phyloP scores from a whole-genome alignment of 2,113 vertebrate genomes.

The Danionella cerebrum region DNA sequence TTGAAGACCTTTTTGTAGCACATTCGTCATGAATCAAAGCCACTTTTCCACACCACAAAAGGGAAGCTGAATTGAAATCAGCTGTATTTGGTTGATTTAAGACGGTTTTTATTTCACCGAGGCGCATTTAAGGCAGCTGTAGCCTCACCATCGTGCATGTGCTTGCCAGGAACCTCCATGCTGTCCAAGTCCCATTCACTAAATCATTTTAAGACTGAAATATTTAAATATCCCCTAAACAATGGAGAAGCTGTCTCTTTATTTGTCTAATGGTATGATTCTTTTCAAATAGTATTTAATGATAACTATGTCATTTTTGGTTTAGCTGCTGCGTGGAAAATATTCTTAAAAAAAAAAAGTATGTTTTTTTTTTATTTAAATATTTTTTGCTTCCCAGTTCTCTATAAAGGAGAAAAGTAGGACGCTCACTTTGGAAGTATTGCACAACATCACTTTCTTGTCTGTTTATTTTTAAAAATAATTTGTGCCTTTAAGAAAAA shows the following conservation, averaged over 20 bases:
- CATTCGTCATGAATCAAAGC: slow-evolving; percentile 47
- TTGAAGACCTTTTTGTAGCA: slow-evolving; percentile 49
- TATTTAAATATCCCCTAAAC: slow-evolving; percentile 58
- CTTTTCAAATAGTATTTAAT: slow-evolving; percentile 55
- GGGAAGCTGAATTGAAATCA: slow-evolving; percentile 74
- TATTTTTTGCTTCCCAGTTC: slow-evolving; percentile 49
- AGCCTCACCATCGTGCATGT: slow-evolving; percentile 67
- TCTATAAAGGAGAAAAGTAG: slow-evolving; percentile 60
- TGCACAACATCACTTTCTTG: slow-evolving; percentile 55
- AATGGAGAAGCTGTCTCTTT: slow-evolving; percentile 40
- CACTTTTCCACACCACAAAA: slow-evolving; percentile 57
- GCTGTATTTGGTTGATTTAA: slow-evolving; percentile 70
- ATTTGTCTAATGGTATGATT: slow-evolving; percentile 48
- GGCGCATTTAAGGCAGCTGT: slow-evolving; percentile 70
- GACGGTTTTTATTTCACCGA: slow-evolving; percentile 65
- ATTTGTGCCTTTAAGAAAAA: no score
- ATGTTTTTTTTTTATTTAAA: slow-evolving; percentile 44
- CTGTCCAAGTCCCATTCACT: slow-evolving; percentile 64
- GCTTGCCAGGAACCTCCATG: slow-evolving; percentile 69
- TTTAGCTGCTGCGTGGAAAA: slow-evolving; percentile 52
- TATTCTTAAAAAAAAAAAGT: slow-evolving; percentile 50
- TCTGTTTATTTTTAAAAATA: slow-evolving; percentile 49
- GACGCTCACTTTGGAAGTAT: slow-evolving; percentile 66
- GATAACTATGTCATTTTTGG: slow-evolving; percentile 59
- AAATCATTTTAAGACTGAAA: slow-evolving; percentile 56